phyloP scores from a whole-genome alignment of 2,113 vertebrate genomes.

The Elachura formosa region DNA sequence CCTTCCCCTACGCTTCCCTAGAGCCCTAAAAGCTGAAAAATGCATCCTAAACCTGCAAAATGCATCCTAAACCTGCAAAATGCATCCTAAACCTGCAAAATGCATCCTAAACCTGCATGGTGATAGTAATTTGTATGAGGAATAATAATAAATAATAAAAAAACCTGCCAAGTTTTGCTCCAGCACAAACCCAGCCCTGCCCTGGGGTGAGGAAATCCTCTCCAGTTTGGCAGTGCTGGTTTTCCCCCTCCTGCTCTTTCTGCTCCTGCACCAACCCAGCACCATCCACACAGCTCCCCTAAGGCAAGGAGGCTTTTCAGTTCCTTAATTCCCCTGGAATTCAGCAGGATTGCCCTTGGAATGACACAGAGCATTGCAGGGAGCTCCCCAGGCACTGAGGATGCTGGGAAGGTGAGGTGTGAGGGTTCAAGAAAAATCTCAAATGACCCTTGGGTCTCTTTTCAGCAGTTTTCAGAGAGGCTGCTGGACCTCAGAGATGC shows the following conservation, averaged over 20 bases:
- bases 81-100: neutral
- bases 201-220: neutral
- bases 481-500: neutral
- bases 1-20: neutral
- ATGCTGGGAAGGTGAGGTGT: neutral
- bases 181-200: neutral
- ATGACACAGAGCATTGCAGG: neutral
- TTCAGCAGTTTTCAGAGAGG: neutral
- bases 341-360: neutral
- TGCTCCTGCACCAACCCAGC: neutral
- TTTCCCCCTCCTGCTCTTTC: neutral
- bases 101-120: neutral
- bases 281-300: neutral
- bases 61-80: neutral
- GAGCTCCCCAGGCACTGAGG: neutral
- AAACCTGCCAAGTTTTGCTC: neutral
- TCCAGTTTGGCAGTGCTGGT: neutral
- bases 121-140: too few relatives aligned
- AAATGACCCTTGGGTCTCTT: rapidly evolving
- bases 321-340: neutral
- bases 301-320: neutral
- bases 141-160: neutral
- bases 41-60: neutral
- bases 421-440: neutral
- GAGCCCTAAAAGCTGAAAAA: neutral